Base-by-base conservation (phyloP, 2,797 vertebrate species). In the Oreochromis mossambicus region DNA sequence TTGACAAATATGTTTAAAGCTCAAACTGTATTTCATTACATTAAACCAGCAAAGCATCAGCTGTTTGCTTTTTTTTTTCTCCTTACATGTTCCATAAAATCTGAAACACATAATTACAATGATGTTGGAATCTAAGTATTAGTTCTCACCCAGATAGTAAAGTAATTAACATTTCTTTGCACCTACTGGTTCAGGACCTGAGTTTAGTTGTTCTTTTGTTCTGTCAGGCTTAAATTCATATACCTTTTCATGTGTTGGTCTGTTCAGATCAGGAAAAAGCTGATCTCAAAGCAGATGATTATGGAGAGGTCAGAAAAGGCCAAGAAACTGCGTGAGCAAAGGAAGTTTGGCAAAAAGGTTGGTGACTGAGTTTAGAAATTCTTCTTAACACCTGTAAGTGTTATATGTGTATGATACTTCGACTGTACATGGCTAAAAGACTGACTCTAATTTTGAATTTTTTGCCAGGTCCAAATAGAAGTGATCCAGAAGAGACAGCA, bases 291-390 rank as follows among this genome's bases (percentile, higher is more conserved):
- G 91, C 97, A 99, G 92, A 89, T 92, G 21, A 97, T 96, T 14
- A 95, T 99, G 92, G 98, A 99, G 92, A 98, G 95, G 87, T 98
- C 98, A 0, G 98, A 99, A 93, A 99, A 97, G 81, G 98, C 98
- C 2, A 99, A 98, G 94, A 98, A 98, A 83, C 96, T 99, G 77
- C 96, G 98, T 43, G 98, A 98, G 21, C 97, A 99, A 91, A 96
- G 98, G 90, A 99, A 99, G 93, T 99, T 97, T 0, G 97, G 98
- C 92, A 99, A 99, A 94, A 99, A 99, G 98, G 99, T 99, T 36
- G 89, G 89, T 91, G 4, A 1, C 12, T 63, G 58, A 63, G 51
- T 21, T 46, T 83, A 15, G 9, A 12, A 2, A 14, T 41, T 32
- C 3, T 48, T 55, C 2, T 34, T 50, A 73, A 66, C 36, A 15